Evolutionary conservation across 2,797 vertebrate genomes (phyloP).

Genomic region (Sebastes reedi): DNA sequence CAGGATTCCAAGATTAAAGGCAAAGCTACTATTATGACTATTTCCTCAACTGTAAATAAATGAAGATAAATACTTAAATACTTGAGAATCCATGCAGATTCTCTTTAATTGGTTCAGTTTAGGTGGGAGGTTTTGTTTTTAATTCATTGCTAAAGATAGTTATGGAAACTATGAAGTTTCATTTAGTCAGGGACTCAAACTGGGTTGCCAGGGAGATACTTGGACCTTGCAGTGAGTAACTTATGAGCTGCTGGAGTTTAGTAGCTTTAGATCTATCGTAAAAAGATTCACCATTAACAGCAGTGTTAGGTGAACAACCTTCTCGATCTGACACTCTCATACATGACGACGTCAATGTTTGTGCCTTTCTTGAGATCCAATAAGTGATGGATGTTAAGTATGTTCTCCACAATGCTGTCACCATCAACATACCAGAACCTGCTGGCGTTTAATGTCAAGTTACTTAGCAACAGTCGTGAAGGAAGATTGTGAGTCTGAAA

Average conservation of each 20-base stretch:
- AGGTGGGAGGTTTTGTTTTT: neutral
- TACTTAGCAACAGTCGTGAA: conserved; percentile 36
- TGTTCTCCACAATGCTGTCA: neutral
- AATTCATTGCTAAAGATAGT: conserved; percentile 15
- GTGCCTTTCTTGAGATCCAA: neutral
- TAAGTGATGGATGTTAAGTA: neutral
- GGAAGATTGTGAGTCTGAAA: neutral
- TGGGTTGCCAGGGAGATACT: conserved; percentile 13
- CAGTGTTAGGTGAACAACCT: neutral
- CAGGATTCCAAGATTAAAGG: neutral
- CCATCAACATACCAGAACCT: neutral
- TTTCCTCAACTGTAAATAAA: neutral
- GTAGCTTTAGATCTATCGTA: neutral
- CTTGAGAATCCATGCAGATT: neutral
- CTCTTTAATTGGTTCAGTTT: neutral
- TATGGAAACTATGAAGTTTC: conserved; percentile 5
- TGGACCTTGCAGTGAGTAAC: neutral
- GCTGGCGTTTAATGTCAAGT: conserved; percentile 18
- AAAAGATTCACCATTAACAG: neutral
- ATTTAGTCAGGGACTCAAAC: conserved; percentile 4
- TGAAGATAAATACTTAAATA: neutral
- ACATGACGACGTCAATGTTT: neutral
- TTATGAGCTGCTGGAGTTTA: neutral
- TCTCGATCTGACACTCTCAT: neutral
- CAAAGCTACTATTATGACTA: neutral